Conservation (phyloP, 2,797 vertebrate genomes). For the Poliocrania exsul region DNA sequence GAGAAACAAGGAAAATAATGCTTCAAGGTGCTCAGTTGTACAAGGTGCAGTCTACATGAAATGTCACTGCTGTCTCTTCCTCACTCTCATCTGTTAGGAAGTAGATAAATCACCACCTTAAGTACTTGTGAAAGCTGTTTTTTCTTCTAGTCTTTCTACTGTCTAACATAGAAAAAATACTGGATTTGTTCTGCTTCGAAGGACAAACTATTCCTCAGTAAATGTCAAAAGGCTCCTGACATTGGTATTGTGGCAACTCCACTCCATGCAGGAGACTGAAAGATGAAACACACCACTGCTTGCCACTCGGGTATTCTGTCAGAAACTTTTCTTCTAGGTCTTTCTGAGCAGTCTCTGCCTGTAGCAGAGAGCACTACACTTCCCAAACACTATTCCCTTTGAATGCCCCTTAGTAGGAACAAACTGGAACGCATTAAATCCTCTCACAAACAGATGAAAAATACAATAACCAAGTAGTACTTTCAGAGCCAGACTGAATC, state of each 20-base stretch:
- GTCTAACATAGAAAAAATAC: background rate
- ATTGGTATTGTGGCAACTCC: background rate
- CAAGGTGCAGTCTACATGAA: background rate
- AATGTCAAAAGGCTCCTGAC: background rate
- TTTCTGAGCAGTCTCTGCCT: background rate
- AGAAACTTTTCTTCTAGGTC: background rate
- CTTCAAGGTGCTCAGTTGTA: background rate
- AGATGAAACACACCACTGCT: background rate
- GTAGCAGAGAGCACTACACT: background rate
- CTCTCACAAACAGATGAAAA: background rate
- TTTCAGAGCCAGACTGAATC: background rate
- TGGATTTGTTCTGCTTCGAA: background rate
- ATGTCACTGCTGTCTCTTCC: background rate
- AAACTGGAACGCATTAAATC: background rate
- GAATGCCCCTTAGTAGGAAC: background rate
- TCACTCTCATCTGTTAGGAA: background rate
- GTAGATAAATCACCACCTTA: background rate
- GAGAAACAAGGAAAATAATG: background rate
- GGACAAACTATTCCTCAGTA: background rate
- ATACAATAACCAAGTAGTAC: background rate
- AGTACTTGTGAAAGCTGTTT: background rate
- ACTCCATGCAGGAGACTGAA: background rate
- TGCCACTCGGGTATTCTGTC: background rate
- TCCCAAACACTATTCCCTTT: background rate
- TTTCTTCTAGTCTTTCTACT: background rate